Conservation (phyloP, 2,797 vertebrate species). For the Chelon labrosus region DNA sequence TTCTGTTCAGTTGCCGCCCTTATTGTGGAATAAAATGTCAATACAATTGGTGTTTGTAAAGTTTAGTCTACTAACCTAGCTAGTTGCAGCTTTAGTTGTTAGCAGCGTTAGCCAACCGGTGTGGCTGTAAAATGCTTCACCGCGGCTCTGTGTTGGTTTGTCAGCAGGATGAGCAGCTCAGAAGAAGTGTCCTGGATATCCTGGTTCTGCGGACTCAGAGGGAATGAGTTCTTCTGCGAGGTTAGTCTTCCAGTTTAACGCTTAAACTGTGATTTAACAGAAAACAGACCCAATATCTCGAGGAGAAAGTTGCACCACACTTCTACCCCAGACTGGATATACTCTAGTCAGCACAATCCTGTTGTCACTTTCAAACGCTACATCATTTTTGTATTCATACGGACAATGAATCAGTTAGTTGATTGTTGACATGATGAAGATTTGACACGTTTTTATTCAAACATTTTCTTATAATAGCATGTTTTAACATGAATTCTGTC, state of each 20-base stretch:
- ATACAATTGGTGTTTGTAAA: neutral
- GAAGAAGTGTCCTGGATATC: constrained; percentile 97
- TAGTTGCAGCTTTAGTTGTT: neutral
- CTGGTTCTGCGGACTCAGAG: constrained; percentile 95
- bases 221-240: constrained; percentile 96
- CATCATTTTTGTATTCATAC: no score
- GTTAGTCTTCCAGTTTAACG: constrained; percentile 68
- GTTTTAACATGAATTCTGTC: no score
- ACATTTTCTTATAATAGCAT: no score
- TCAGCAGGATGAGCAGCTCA: constrained; percentile 91
- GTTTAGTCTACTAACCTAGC: neutral
- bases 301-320: neutral
- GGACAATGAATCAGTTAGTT: no score
- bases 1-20: neutral
- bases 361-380: no score
- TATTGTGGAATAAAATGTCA: neutral
- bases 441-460: no score
- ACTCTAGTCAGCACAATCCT: no score
- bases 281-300: neutral
- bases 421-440: no score
- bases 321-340: no score
- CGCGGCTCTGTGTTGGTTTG: constrained; percentile 21
- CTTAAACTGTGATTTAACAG: neutral
- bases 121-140: neutral
- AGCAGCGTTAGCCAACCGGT: neutral